Evolutionary conservation across 2,888 invertebrate genomes (phyloP), one percentile per base, ranked within the genome.

Genomic region (Macrophya alboannulata): DNA sequence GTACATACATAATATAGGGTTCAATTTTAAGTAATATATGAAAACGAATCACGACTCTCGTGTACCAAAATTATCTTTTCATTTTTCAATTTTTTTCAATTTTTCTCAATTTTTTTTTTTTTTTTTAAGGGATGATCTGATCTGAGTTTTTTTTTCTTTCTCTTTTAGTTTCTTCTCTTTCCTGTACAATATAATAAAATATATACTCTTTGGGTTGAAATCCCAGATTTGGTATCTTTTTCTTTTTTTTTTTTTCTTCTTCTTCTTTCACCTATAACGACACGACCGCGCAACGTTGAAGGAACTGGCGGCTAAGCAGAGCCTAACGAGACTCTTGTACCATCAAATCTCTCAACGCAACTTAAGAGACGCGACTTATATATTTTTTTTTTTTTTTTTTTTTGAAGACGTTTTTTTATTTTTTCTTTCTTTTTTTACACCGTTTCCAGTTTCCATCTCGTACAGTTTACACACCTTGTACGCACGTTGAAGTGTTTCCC

Each of bases 281-380:
- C 55, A 55, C 8, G 55, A 55, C 55, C 17, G 8, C 55, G 55
- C 55, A 6, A 55, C n/a, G 55, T 37, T 74, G 74, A 25, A 43
- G 15, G 25, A 74, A 45, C 43, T 15, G 74, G 43, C 45, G 21
- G 25, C 74, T 10, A 21, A n/a, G 12, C 21, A 45, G 21, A 68
- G 25, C 45, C 74, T 74, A 74, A 43, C 74, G 74, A 74, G 74
- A 74, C 74, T 74, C 74, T 74, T 43, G 45, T 74, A 43, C 45
- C 74, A 45, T 45, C 43, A 74, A 45, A 74, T 74, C 74, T 74
- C 45, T 74, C 74, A 74, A 43, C 74, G 45, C 74, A 12, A 21
- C 43, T 25, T 45, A n/a, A 10, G 12, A 68, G 25, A 74, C 45
- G 21, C 21, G 25, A 25, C 21, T 45, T 21, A 45, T 37, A 31